A percentile compares a stretch with the other conserved stretches of the same genome.
Conservation (phyloP, 2,888 invertebrate species). For the Lasioglossum figueresi region DNA sequence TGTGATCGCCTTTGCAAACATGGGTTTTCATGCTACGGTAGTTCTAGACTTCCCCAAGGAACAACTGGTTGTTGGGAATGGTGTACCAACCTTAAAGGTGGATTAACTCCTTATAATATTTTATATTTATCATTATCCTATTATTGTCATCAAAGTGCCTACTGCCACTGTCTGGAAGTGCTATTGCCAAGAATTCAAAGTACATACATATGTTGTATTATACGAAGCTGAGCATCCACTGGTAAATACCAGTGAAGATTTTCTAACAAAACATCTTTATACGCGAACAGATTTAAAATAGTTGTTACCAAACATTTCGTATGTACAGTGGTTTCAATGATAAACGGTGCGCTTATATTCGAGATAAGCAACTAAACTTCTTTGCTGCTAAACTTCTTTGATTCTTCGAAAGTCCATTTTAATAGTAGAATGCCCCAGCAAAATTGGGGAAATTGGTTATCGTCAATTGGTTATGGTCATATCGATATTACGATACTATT, state of each 20-base stretch:
- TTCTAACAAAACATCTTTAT: constrained; percentile 23
- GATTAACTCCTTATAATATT: constrained; percentile 78
- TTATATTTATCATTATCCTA: constrained; percentile 75
- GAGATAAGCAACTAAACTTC: neutral
- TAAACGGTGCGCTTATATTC: neutral
- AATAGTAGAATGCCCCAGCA: neutral
- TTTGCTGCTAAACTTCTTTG: constrained; percentile 16
- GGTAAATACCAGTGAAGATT: constrained; percentile 31
- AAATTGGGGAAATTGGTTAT: neutral
- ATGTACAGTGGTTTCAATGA: neutral
- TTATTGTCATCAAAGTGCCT: constrained; percentile 77
- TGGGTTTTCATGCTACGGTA: constrained; percentile 96
- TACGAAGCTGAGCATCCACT: constrained; percentile 41
- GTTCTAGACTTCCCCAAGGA: constrained; percentile 94
- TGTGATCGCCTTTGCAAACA: constrained; percentile 95
- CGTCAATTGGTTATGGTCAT: neutral
- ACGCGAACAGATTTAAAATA: constrained; percentile 20
- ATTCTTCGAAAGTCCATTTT: neutral
- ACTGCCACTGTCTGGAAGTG: constrained; percentile 77
- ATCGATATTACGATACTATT: neutral
- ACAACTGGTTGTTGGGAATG: constrained; percentile 89
- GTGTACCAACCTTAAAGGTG: constrained; percentile 83
- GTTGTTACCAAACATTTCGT: constrained; percentile 3
- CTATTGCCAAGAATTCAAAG: constrained; percentile 57
- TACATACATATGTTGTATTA: constrained; percentile 21